Evolutionary conservation across 2,113 vertebrate species (phyloP).

Genomic region (Chinchilla lanigera): DNA sequence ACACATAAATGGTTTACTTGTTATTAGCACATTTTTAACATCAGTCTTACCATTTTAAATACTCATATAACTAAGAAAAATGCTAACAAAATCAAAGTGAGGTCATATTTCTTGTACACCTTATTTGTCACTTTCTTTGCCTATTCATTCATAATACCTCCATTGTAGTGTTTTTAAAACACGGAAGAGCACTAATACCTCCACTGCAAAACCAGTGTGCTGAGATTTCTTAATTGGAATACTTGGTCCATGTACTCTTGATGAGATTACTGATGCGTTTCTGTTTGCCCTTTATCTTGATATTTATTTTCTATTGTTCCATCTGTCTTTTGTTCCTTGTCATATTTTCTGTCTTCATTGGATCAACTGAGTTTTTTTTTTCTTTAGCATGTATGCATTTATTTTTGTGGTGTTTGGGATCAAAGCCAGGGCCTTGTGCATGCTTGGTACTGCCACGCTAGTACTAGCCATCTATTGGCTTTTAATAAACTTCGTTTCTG

Average conservation of each 20-base stretch:
- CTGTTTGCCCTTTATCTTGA: not conserved
- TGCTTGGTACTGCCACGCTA: not conserved
- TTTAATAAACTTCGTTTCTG: not conserved
- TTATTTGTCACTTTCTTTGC: not conserved
- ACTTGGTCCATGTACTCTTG: not conserved
- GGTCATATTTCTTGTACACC: not conserved
- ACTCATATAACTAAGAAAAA: conserved; percentile 4
- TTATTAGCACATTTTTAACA: conserved; percentile 64
- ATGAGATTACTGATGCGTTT: not conserved
- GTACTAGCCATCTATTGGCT: not conserved
- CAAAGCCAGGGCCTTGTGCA: not conserved
- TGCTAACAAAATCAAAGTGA: conserved; percentile 29
- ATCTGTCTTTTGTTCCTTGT: not conserved
- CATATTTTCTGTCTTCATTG: not conserved
- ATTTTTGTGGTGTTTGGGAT: not conserved
- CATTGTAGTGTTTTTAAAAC: not conserved
- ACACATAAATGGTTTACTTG: conserved; percentile 51
- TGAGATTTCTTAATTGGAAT: no score
- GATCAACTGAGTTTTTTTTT: not conserved
- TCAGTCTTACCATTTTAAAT: conserved; percentile 62
- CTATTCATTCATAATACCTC: not conserved
- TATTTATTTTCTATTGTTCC: not conserved
- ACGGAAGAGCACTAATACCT: not conserved
- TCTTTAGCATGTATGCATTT: not conserved
- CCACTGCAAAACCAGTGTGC: not conserved